A percentile compares a stretch with the other conserved stretches of the same genome.
These are phyloP conservation scores for Calosoma granatense DNA, from an alignment of 1,140 invertebrate genomes.

Conservation along the genomic window DNA sequence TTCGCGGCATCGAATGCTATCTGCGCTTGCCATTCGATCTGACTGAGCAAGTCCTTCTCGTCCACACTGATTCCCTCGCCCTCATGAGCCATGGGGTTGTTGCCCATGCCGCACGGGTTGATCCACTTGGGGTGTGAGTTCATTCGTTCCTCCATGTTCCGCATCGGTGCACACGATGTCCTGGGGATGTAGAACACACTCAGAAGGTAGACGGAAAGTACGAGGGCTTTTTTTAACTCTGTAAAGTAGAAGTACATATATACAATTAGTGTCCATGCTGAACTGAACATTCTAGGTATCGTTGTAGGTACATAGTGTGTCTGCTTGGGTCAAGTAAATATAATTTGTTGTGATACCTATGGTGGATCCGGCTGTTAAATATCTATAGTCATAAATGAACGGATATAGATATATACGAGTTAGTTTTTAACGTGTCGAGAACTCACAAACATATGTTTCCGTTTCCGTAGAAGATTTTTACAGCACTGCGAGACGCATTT, in stretches of 20 bases:
- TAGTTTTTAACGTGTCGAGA: no score
- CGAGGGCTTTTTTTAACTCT: constrained; percentile 27
- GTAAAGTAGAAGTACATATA: constrained; percentile 19
- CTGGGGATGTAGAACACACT: constrained; percentile 23
- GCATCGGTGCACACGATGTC: constrained; percentile 14
- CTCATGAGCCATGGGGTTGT: constrained; percentile 31
- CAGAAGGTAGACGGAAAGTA: constrained; percentile 23
- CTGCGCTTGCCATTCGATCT: constrained; percentile 38
- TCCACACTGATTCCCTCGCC: constrained; percentile 26
- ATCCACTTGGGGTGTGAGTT: constrained; percentile 35
- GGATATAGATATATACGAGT: no score
- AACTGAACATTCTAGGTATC: constrained; percentile 21
- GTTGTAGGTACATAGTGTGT: constrained; percentile 17
- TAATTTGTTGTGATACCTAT: no score
- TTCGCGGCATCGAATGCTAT: constrained; percentile 37
- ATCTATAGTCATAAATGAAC: no score
- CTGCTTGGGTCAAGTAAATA: constrained; percentile 16
- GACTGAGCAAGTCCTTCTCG: constrained; percentile 29
- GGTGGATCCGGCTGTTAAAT: no score
- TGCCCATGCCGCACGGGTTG: constrained; percentile 40
- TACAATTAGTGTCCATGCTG: constrained; percentile 9
- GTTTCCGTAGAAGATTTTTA: no score
- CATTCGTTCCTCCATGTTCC: constrained; percentile 9
- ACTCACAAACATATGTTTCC: no score
- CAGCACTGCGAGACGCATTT: no score